A percentile compares a stretch with the other conserved stretches of the same genome.
Evolutionary conservation across 2,113 vertebrate species (phyloP).

Genomic region (Cyprinodon variegatus): DNA sequence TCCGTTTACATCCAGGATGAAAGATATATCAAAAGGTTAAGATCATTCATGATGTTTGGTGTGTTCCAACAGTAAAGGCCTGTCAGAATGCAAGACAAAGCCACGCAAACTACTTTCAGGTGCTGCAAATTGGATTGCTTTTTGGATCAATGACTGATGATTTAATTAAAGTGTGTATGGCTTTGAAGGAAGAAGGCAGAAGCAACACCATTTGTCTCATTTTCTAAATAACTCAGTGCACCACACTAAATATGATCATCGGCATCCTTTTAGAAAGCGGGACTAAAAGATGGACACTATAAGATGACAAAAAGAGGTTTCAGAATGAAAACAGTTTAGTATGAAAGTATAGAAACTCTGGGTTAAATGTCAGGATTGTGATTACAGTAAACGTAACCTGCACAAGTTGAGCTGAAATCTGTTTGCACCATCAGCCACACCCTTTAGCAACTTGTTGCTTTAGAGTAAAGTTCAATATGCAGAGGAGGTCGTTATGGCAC

Average conservation of each 20-base stretch:
- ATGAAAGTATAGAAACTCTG: not conserved
- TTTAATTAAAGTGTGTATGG: conserved; percentile 73
- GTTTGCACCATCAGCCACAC: not conserved
- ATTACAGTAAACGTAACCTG: not conserved
- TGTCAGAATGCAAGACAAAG: conserved; percentile 4
- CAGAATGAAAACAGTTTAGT: not conserved
- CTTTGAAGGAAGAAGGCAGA: conserved; percentile 60
- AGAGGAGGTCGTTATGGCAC: not conserved
- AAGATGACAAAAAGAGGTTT: conserved; percentile 34
- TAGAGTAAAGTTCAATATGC: not conserved
- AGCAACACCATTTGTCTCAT: conserved; percentile 66
- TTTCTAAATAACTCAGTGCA: conserved; percentile 62
- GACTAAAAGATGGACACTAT: conserved; percentile 33
- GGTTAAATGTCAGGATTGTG: not conserved
- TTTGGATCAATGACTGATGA: conserved; percentile 70
- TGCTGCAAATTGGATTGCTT: conserved; percentile 67
- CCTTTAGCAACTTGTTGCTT: not conserved
- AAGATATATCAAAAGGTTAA: conserved; percentile 23
- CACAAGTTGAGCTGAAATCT: no score
- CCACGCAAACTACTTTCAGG: conserved; percentile 53
- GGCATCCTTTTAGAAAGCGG: conserved; percentile 31
- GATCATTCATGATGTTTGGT: conserved; percentile 31
- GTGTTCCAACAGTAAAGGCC: conserved; percentile 4
- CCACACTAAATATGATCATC: conserved; percentile 62
- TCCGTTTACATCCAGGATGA: conserved; percentile 52